phyloP scores from a whole-genome alignment of 2,888 invertebrate species.

The Brachynemurus nebulosus region DNA sequence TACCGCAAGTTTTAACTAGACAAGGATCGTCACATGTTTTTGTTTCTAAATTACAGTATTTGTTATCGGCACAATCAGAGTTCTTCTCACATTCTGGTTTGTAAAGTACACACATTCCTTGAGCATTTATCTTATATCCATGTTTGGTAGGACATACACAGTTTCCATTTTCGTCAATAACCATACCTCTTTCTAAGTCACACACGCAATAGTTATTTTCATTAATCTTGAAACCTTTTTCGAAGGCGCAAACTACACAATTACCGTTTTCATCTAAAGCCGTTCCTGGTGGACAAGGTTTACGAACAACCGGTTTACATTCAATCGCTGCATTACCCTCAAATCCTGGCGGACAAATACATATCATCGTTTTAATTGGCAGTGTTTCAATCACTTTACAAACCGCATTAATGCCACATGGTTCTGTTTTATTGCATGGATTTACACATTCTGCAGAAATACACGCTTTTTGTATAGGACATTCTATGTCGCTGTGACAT shows the following conservation, averaged over 20 bases:
- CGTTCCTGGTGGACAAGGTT: conserved; percentile 62
- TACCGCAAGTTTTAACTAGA: conserved; percentile 54
- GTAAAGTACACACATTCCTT: conserved; percentile 44
- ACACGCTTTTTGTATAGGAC: conserved; percentile 71
- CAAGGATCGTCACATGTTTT: conserved; percentile 73
- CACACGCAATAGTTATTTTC: conserved; percentile 70
- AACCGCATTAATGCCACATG: conserved; percentile 68
- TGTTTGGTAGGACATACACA: conserved; percentile 61
- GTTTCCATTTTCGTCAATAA: conserved; percentile 58
- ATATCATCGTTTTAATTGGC: conserved; percentile 78
- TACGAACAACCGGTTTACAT: conserved; percentile 40
- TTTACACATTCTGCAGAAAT: conserved; percentile 69
- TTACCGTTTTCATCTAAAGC: conserved; percentile 64
- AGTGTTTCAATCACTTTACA: conserved; percentile 68
- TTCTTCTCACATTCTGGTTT: conserved; percentile 51
- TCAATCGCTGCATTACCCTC: conserved; percentile 75
- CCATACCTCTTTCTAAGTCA: conserved; percentile 62
- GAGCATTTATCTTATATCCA: conserved; percentile 46
- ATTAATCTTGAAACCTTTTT: conserved; percentile 61
- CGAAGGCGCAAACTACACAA: conserved; percentile 57
- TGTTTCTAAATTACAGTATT: conserved; percentile 54
- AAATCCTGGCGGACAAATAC: conserved; percentile 74
- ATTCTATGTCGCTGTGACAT: conserved; percentile 68
- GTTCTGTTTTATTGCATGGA: conserved; percentile 63
- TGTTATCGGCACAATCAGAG: conserved; percentile 61